Conservation (phyloP, 2,113 vertebrate species). For the Periophthalmus modestus region DNA sequence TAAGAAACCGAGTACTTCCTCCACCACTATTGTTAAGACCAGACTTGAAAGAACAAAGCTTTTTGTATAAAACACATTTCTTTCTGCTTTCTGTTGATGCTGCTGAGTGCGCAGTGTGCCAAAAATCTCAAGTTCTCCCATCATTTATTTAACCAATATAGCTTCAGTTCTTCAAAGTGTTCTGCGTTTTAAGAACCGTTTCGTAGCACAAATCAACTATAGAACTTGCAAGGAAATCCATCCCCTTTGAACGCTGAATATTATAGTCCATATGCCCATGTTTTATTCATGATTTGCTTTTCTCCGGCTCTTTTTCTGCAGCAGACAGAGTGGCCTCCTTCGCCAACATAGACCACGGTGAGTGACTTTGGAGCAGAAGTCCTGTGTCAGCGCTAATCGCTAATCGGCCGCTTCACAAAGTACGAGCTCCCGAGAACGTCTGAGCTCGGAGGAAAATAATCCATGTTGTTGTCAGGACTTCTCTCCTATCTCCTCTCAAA, state of each 20-base stretch:
- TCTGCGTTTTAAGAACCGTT: conserved; percentile 50
- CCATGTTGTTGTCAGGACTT: conserved; percentile 60
- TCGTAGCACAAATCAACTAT: conserved; percentile 33
- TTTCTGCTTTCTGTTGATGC: conserved; percentile 41
- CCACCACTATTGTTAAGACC: not conserved
- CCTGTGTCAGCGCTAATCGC: conserved; percentile 59
- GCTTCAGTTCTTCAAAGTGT: conserved; percentile 59
- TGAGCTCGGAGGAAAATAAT: conserved; percentile 64
- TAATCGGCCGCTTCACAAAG: conserved; percentile 60
- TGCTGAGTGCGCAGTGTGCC: conserved; percentile 44
- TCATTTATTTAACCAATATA: conserved; percentile 64
- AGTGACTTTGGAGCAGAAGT: conserved; percentile 64
- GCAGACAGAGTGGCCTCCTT: conserved; percentile 51
- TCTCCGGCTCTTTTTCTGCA: conserved; percentile 30
- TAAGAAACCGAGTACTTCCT: no score
- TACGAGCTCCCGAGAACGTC: conserved; percentile 46
- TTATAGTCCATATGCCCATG: conserved; percentile 52
- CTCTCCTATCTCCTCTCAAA: conserved; percentile 38
- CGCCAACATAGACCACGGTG: conserved; percentile 53
- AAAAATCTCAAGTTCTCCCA: conserved; percentile 41
- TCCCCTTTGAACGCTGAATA: conserved; percentile 53
- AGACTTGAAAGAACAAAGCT: not conserved
- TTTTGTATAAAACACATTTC: conserved; percentile 4
- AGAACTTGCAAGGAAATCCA: conserved; percentile 49
- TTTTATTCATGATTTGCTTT: conserved; percentile 65